These are phyloP conservation scores for Laupala kohalensis DNA, from an alignment of 1,140 invertebrate species.

Conservation along the genomic window DNA sequence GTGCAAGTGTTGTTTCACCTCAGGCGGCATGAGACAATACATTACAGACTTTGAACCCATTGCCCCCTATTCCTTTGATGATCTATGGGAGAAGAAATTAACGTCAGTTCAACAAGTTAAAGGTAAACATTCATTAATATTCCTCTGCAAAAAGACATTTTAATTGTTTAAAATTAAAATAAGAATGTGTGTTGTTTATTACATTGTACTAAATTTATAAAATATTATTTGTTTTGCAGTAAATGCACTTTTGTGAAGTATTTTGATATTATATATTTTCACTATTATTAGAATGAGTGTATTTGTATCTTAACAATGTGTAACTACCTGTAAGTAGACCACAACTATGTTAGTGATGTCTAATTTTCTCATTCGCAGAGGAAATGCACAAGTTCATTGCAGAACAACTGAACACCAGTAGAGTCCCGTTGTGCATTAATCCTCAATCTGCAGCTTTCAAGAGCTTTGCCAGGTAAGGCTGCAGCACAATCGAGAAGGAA, in stretches of 20 bases:
- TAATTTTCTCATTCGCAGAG: slow-evolving; percentile 53
- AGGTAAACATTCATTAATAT: too few relatives aligned
- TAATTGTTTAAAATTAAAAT: too few relatives aligned
- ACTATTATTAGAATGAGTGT: too few relatives aligned
- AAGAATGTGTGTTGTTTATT: too few relatives aligned
- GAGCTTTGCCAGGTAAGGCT: slow-evolving; percentile 94
- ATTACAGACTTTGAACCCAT: slow-evolving; percentile 86
- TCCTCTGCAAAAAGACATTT: too few relatives aligned
- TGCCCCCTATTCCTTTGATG: slow-evolving; percentile 78
- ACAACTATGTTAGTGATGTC: not conserved
- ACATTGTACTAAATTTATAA: too few relatives aligned
- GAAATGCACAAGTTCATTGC: slow-evolving; percentile 97
- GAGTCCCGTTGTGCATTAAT: slow-evolving; percentile 95
- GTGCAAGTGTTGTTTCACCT: slow-evolving; percentile 93
- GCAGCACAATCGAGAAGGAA: slow-evolving; percentile 3
- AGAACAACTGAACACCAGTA: slow-evolving; percentile 82
- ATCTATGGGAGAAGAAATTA: slow-evolving; percentile 87
- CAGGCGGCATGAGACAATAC: slow-evolving; percentile 67
- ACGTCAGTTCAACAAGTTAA: slow-evolving; percentile 86
- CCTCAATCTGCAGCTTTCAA: slow-evolving; percentile 98
- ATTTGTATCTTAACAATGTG: too few relatives aligned
- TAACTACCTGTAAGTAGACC: too few relatives aligned
- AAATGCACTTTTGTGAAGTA: too few relatives aligned
- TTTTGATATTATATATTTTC: too few relatives aligned
- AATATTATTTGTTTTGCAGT: too few relatives aligned